Evolutionary conservation across 2,888 invertebrate species (phyloP).

Genomic region (Cyclophora albipunctata): DNA sequence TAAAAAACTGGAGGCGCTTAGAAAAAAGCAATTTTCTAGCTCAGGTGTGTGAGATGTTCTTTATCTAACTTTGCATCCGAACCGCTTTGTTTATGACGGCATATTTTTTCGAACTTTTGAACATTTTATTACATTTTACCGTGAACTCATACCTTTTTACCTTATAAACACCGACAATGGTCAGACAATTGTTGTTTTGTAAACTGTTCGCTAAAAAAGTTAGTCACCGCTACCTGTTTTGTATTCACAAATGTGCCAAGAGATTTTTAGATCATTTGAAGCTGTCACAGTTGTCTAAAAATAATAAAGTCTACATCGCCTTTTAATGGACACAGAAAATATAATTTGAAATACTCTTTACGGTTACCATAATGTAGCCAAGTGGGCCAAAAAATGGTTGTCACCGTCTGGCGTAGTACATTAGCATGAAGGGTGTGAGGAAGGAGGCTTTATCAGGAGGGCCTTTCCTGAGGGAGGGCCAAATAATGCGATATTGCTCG

Average conservation of each 20-base stretch:
- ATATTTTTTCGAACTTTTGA: constrained; percentile 72
- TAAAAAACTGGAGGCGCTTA: constrained; percentile 72
- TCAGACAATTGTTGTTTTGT: constrained; percentile 57
- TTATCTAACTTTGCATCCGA: constrained; percentile 76
- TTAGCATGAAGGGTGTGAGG: constrained; percentile 74
- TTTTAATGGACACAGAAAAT: constrained; percentile 72
- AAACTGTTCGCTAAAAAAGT: constrained; percentile 41
- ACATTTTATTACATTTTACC: constrained; percentile 68
- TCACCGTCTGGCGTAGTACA: constrained; percentile 74
- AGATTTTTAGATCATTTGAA: constrained; percentile 13
- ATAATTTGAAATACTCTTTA: constrained; percentile 75
- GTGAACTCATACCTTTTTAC: constrained; percentile 51
- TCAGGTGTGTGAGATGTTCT: constrained; percentile 76
- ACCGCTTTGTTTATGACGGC: constrained; percentile 69
- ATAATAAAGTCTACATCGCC: constrained; percentile 55
- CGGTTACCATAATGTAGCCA: constrained; percentile 70
- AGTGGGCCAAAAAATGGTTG: constrained; percentile 75
- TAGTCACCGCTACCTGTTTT: constrained; percentile 53
- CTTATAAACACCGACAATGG: constrained; percentile 46
- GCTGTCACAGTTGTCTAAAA: constrained; percentile 40
- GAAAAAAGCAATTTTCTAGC: constrained; percentile 76
- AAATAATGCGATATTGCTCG: constrained; percentile 76
- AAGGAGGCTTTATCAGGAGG: constrained; percentile 72
- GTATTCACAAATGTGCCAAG: constrained; percentile 26
- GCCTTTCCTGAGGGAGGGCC: constrained; percentile 74